Evolutionary conservation across 1,140 invertebrate genomes (phyloP).

Genomic region (Anagrus nilaparvatae): DNA sequence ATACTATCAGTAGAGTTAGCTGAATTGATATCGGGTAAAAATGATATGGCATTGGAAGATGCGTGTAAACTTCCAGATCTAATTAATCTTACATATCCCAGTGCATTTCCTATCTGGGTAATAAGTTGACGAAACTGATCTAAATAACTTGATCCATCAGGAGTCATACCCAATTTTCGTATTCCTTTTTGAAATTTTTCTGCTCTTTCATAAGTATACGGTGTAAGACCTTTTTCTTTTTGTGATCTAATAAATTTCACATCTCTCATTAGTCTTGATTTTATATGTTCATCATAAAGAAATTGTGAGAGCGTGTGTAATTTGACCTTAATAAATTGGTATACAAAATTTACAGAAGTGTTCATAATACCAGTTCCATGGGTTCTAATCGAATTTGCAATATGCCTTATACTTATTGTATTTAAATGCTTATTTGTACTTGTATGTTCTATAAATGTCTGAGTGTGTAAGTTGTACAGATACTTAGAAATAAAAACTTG

Average conservation of each 20-base stretch:
- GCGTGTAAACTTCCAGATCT: constrained; percentile 88
- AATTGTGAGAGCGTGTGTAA: constrained; percentile 95
- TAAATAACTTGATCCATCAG: constrained; percentile 78
- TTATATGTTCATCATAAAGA: constrained; percentile 96
- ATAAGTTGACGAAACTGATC: constrained; percentile 89
- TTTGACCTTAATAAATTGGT: constrained; percentile 91
- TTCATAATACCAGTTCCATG: constrained; percentile 98
- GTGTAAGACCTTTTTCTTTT: constrained; percentile 35
- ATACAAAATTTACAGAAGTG: constrained; percentile 94
- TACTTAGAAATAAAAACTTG: constrained; percentile 91
- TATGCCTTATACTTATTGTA: constrained; percentile 90
- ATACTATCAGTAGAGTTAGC: constrained; percentile 46
- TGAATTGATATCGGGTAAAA: constrained; percentile 76
- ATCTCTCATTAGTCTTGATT: constrained; percentile 88
- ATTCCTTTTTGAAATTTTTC: constrained; percentile 93
- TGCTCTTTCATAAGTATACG: constrained; percentile 78
- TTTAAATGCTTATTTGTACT: constrained; percentile 93
- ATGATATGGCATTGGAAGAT: constrained; percentile 81
- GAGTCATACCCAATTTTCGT: constrained; percentile 73
- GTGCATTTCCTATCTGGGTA: constrained; percentile 91
- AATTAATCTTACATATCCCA: constrained; percentile 93
- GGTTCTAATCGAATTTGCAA: constrained; percentile 95
- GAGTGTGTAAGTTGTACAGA: constrained; percentile 94
- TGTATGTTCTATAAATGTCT: constrained; percentile 88
- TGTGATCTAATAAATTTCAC: constrained; percentile 48